A percentile compares a stretch with the other conserved stretches of the same genome.
Conservation (phyloP, 2,113 vertebrate species). For the Lycaon pictus region DNA sequence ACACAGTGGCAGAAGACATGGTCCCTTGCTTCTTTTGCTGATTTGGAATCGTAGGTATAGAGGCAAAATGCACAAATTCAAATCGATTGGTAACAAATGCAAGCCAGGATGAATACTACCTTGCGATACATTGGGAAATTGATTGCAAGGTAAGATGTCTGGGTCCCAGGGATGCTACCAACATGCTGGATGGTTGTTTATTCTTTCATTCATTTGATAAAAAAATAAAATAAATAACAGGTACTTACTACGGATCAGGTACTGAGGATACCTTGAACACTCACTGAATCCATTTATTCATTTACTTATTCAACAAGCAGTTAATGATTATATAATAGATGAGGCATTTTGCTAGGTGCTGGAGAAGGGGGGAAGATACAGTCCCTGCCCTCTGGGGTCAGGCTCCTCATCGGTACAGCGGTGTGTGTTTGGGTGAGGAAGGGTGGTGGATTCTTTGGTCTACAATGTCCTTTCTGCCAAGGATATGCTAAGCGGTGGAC, state of each 20-base stretch:
- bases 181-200: neutral
- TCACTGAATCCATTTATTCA: neutral
- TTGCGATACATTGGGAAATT: neutral
- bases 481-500: constrained; percentile 47
- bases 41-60: neutral
- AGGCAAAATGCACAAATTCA: neutral
- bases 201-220: neutral
- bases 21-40: neutral
- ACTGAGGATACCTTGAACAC: neutral
- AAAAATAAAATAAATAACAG: neutral
- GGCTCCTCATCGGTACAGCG: neutral
- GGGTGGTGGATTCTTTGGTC: neutral
- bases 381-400: neutral
- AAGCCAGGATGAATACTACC: neutral
- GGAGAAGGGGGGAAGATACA: neutral
- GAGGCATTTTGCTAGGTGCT: neutral
- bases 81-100: neutral
- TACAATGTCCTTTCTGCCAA: constrained; percentile 52
- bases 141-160: neutral
- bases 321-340: neutral
- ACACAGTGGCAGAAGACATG: neutral
- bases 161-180: neutral
- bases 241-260: neutral
- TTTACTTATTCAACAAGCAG: neutral
- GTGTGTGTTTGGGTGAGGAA: neutral